Conservation (phyloP, 2,797 vertebrate species). For the Anomalospiza imberbis region DNA sequence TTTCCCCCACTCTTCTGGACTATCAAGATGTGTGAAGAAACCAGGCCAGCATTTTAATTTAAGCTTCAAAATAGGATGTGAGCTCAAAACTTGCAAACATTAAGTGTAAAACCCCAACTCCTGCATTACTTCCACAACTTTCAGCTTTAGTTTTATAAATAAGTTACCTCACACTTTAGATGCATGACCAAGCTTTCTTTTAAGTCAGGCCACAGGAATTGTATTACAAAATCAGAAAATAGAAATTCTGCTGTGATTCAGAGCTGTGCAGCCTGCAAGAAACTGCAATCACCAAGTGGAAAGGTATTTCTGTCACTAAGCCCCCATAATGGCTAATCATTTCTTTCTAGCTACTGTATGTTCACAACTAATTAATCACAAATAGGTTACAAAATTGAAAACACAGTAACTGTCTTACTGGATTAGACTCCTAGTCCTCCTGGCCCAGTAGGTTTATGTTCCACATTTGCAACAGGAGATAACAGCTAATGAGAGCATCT, state of each 20-base stretch:
- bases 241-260: background rate
- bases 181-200: background rate
- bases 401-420: background rate
- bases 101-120: background rate
- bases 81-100: background rate
- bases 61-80: background rate
- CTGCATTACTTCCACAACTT: background rate
- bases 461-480: background rate
- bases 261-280: background rate
- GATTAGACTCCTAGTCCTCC: background rate
- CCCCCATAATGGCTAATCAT: background rate
- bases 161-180: background rate
- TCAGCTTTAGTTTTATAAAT: background rate
- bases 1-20: background rate
- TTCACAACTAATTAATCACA: background rate
- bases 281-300: background rate
- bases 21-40: background rate
- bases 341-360: background rate
- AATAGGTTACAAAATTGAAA: background rate
- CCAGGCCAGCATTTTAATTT: background rate
- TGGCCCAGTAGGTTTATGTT: background rate
- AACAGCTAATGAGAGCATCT: background rate
- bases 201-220: background rate
- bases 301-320: background rate
- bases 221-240: background rate